Base-by-base conservation (phyloP, 2,113 vertebrate genomes). In the Festucalex cinctus region DNA sequence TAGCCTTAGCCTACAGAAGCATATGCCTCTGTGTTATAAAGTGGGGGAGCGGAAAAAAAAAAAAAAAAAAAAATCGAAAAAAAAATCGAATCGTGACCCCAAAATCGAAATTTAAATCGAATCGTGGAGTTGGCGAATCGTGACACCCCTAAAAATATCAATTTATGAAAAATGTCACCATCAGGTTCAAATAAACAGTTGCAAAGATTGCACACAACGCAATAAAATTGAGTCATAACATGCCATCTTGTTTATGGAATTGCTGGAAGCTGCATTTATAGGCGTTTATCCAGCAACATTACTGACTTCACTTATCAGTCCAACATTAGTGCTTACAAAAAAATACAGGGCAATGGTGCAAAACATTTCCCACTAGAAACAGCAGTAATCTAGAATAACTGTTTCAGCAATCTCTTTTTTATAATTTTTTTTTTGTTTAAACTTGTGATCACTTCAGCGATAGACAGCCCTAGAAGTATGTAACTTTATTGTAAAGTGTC, bases 161-260 rank as follows among this genome's bases (percentile, higher is more conserved):
- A 28, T 64, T 72, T 36, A 72, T 83, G 79, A 37, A 58, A 77
- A 65, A 49, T 9, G n/a, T 67, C 68, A 66, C 26, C 76, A 68
- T 68, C 69, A 80, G 59, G 59, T 37, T 70, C 51, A 66, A 10
- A 73, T 46, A 71, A 74, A 79, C 14, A 73, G 61, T n/a, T 57
- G 44, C 46, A 4, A 20, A 43, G 22, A 44, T 43, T 41, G 39
- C n/a, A 9, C 16, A 59, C 57, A 43, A 43, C 6, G 60, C 13
- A 22, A 1, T 16, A 16, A 62, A 62, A 62, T 16, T 0, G 32
- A 39, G n/a, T n/a, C 37, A 62, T 39, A 62, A 62, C 60, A 24
- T 8, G 22, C 39, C 60, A 17, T 39, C 39, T 62, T 26, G 60
- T 43, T 62, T 43, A 26, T 22, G 3, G 3, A 39, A 43, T 22